Evolutionary conservation across 2,113 vertebrate genomes (phyloP).

Genomic region (Felis catus): F.catus_Fca126_mat1.0 CM031421.1:19595501-19596000

Average conservation of each 20-base stretch:
- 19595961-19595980: background rate
- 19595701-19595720: background rate
- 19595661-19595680: background rate
- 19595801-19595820: constrained; percentile 48
- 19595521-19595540: background rate
- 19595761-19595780: background rate
- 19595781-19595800: constrained; percentile 49
- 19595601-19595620: background rate
- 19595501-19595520: background rate
- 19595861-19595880: constrained; percentile 22
- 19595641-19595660: background rate
- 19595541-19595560: background rate
- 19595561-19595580: background rate
- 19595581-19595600: background rate
- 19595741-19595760: background rate
- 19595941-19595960: background rate
- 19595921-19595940: background rate
- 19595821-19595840: background rate
- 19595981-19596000: background rate
- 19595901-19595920: constrained; percentile 4
- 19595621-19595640: background rate
- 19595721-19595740: background rate
- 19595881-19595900: background rate
- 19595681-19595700: background rate
- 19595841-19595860: constrained; percentile 26